Conservation (phyloP, 2,113 vertebrate genomes). For the Cyphomyrus discorhynchus region DNA sequence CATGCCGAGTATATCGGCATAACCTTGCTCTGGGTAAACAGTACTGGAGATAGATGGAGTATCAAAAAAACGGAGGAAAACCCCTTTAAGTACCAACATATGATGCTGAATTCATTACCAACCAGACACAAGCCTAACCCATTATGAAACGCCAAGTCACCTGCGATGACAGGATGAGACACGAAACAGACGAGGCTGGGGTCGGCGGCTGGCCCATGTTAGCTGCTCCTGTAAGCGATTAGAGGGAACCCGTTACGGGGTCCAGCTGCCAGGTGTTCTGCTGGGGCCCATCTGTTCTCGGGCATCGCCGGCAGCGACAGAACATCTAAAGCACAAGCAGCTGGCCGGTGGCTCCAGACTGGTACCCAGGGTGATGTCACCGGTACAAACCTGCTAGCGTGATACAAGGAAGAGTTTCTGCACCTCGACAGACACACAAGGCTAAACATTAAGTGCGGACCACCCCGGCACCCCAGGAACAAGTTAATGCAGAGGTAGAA, state of each 20-base stretch:
- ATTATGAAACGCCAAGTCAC: not conserved
- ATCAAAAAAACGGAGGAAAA: not conserved
- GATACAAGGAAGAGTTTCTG: not conserved
- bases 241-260: not conserved
- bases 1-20: not conserved
- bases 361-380: not conserved
- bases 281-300: not conserved
- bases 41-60: not conserved
- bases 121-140: not conserved
- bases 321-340: not conserved
- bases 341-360: not conserved
- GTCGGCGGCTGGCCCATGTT: not conserved
- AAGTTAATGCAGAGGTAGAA: not conserved
- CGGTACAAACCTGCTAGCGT: not conserved
- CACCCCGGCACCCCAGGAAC: not conserved
- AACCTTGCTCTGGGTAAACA: not conserved
- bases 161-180: not conserved
- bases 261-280: not conserved
- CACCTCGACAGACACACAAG: not conserved
- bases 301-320: not conserved
- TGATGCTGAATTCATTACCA: not conserved
- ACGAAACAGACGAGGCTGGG: not conserved
- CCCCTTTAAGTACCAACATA: not conserved
- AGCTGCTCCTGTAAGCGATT: not conserved
- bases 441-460: not conserved